A percentile compares a stretch with the other conserved stretches of the same genome.
Conservation (phyloP, 2,797 vertebrate genomes). For the Scyliorhinus canicula region DNA sequence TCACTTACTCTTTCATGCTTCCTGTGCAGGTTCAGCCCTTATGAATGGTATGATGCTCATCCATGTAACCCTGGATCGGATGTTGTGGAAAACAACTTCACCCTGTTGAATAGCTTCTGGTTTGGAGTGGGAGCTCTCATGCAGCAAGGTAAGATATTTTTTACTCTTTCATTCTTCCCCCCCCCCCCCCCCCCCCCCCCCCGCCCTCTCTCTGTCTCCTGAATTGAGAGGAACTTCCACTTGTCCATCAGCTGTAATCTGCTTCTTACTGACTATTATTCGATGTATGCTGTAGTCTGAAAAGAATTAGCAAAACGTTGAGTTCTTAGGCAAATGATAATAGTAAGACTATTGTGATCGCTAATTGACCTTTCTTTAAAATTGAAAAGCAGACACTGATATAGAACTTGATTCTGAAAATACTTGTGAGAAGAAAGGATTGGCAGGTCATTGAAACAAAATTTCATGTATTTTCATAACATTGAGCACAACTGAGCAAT, state of each 20-base stretch:
- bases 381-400: neutral
- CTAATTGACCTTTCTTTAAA: neutral
- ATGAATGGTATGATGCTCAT: conserved; percentile 95
- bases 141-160: conserved; percentile 74
- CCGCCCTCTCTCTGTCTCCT: neutral
- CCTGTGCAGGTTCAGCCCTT: conserved; percentile 82
- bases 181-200: too few relatives aligned
- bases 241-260: neutral
- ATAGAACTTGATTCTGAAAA: neutral
- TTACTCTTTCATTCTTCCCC: neutral
- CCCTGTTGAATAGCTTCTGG: conserved; percentile 97
- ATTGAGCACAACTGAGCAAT: neutral
- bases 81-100: conserved; percentile 97
- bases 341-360: too few relatives aligned
- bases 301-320: neutral
- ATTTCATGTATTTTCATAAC: neutral
- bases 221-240: neutral
- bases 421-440: neutral
- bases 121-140: conserved; percentile 94
- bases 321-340: neutral
- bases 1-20: conserved; percentile 9
- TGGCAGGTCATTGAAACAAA: neutral
- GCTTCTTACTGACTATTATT: neutral
- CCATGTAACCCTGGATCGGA: conserved; percentile 94
- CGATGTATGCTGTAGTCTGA: neutral